Conservation (phyloP, 1,140 invertebrate genomes). For the Hypsibius dujardini region DNA sequence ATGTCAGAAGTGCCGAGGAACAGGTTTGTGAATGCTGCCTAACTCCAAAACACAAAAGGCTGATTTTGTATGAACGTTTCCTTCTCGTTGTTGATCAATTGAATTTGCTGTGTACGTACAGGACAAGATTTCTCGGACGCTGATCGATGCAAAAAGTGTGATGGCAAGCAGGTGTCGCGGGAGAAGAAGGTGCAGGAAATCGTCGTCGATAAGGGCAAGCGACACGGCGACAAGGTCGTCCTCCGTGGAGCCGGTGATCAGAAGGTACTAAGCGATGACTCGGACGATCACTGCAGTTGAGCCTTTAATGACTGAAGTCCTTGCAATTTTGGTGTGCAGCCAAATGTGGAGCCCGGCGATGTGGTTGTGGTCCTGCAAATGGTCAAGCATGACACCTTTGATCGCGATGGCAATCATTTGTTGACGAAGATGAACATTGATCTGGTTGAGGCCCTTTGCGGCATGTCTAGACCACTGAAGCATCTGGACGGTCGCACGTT, state of each 20-base stretch:
- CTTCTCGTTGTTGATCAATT: slow-evolving; percentile 22
- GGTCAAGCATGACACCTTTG: slow-evolving; percentile 35
- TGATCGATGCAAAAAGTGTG: slow-evolving; percentile 12
- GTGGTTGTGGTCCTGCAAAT: slow-evolving; percentile 38
- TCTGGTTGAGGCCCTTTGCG: slow-evolving; percentile 40
- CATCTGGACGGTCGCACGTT: slow-evolving; percentile 67
- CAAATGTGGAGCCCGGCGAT: slow-evolving; percentile 35
- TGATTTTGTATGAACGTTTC: no score
- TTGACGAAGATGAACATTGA: slow-evolving; percentile 33
- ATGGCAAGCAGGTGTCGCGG: slow-evolving; percentile 1
- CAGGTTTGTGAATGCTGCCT: background rate
- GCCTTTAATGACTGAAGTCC: slow-evolving; percentile 11
- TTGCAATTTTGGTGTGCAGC: slow-evolving; percentile 22
- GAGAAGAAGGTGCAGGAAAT: slow-evolving; percentile 43
- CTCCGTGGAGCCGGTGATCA: slow-evolving; percentile 42
- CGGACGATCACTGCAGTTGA: slow-evolving; percentile 20
- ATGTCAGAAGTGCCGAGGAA: slow-evolving; percentile 30
- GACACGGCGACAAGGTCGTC: slow-evolving; percentile 38
- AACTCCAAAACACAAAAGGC: background rate
- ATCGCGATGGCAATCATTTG: slow-evolving; percentile 34
- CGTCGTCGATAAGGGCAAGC: slow-evolving; percentile 41
- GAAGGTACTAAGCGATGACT: slow-evolving; percentile 38
- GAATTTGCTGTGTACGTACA: slow-evolving; percentile 18
- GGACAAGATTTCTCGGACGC: slow-evolving; percentile 6
- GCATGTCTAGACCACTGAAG: slow-evolving; percentile 41